Evolutionary conservation across 92 coral and sea anemone genomes (phyloP).

Genomic region (Porites cylindrica): DNA sequence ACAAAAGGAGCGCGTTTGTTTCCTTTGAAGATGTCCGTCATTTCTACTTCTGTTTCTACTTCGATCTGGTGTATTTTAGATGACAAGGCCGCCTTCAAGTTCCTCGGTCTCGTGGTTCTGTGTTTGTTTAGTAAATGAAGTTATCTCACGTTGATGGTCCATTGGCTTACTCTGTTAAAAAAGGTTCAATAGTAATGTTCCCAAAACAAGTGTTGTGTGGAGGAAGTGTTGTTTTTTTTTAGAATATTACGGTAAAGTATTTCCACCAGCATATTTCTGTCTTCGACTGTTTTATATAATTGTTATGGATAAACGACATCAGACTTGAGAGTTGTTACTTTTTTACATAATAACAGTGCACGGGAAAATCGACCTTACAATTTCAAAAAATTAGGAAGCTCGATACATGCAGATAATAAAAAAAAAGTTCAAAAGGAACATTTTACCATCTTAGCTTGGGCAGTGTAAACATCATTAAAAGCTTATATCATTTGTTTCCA

Average conservation of each 20-base stretch:
- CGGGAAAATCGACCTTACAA: too few species aligned
- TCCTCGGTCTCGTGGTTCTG: not conserved
- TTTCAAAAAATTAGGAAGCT: too few species aligned
- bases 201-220: not conserved
- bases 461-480: not conserved
- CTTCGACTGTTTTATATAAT: too few species aligned
- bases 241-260: too few species aligned
- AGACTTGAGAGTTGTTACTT: too few species aligned
- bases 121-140: conserved; percentile 1
- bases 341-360: too few species aligned
- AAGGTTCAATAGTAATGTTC: not conserved
- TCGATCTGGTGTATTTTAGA: not conserved
- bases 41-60: not conserved
- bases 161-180: not conserved
- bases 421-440: not conserved
- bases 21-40: not conserved
- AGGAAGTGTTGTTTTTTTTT: too few species aligned
- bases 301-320: too few species aligned
- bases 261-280: too few species aligned
- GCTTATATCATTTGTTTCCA: not conserved
- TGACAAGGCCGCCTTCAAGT: not conserved
- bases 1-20: not conserved
- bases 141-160: not conserved
- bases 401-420: not conserved
- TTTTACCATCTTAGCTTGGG: not conserved